These are phyloP conservation scores for Lepilemur ruficaudatus DNA, from an alignment of 2,797 vertebrate species.

Conservation along the genomic window DNA sequence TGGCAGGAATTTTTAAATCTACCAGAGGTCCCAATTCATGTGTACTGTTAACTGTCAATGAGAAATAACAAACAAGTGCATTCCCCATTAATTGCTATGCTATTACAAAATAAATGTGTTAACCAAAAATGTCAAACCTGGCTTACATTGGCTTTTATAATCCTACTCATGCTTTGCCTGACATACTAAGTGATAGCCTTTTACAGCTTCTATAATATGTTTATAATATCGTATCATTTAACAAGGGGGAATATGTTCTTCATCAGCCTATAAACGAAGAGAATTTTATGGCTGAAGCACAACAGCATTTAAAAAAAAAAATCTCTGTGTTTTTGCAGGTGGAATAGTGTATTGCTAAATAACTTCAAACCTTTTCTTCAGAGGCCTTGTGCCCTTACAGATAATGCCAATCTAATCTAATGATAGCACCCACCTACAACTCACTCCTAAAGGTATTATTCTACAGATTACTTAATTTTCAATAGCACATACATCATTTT, in stretches of 20 bases:
- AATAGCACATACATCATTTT: background rate
- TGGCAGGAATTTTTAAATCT: conserved; percentile 92
- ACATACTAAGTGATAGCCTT: background rate
- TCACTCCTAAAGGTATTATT: background rate
- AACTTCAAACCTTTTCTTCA: background rate
- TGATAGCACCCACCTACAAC: background rate
- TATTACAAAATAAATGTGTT: background rate
- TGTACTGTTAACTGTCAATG: conserved; percentile 93
- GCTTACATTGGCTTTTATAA: background rate
- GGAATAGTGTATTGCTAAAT: background rate
- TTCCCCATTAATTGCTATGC: conserved; percentile 29
- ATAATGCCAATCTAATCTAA: background rate
- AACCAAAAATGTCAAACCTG: background rate
- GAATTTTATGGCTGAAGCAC: background rate
- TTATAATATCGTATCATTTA: background rate
- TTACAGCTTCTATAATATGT: background rate
- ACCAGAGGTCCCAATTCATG: conserved; percentile 93
- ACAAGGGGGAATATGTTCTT: background rate
- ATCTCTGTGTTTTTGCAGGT: background rate
- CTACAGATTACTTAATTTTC: background rate
- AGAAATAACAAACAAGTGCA: conserved; percentile 38
- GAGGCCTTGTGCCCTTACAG: background rate
- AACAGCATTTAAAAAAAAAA: background rate
- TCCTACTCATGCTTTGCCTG: background rate
- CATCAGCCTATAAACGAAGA: background rate